phyloP scores from a whole-genome alignment of 2,113 vertebrate genomes.

The Smithornis capensis region DNA sequence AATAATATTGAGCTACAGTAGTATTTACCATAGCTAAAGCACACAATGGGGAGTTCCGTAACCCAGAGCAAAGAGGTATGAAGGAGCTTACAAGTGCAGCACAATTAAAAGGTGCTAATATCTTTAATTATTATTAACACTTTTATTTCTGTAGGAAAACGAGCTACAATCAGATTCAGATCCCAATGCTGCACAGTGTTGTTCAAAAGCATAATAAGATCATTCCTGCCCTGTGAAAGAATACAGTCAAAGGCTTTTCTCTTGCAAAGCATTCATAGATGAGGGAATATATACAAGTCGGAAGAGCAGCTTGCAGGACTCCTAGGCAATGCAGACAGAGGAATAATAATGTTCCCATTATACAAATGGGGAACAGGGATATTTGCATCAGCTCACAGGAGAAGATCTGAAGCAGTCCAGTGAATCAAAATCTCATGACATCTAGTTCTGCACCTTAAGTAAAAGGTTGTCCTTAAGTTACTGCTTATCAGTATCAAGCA shows the following conservation, averaged over 20 bases:
- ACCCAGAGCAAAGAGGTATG: not conserved
- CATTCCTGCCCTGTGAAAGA: not conserved
- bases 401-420: not conserved
- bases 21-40: conserved; percentile 9
- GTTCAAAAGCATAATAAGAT: conserved; percentile 21
- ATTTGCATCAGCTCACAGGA: not conserved
- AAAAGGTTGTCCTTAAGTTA: not conserved
- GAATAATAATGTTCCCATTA: conserved; percentile 22
- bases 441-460: not conserved
- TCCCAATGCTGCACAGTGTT: not conserved
- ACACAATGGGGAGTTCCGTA: conserved; percentile 31
- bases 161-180: conserved; percentile 1
- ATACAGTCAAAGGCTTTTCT: not conserved
- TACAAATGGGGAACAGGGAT: not conserved
- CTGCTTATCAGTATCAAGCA: not conserved
- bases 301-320: conserved; percentile 1
- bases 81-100: not conserved
- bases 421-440: not conserved
- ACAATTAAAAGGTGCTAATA: conserved; percentile 48
- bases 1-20: not conserved
- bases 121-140: conserved; percentile 43
- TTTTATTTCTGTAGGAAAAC: conserved; percentile 16
- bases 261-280: not conserved
- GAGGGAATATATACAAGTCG: not conserved
- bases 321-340: not conserved